Evolutionary conservation across 1,140 invertebrate genomes (phyloP), one percentile per base, ranked within the genome.

Genomic region (Diuraphis noxia): DNA sequence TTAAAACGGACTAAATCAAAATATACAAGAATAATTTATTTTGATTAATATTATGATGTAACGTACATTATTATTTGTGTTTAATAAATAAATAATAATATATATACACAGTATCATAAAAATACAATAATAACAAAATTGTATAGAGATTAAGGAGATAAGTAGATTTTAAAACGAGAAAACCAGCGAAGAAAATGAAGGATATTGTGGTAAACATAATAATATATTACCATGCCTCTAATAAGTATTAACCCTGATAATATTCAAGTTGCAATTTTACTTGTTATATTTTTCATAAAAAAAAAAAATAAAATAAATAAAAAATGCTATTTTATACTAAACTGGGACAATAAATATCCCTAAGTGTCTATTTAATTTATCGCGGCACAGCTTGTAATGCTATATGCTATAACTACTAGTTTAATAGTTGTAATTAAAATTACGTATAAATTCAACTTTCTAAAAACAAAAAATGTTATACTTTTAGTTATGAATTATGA

Each of bases 341-440:
- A 72, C 13, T 10, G 56, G 34, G 5, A 72, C n/a, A 72, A n/a
- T 72, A 30, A 63, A 63, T 30, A 63, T 63, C 30, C 9, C 10
- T 63, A 72, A n/a, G n/a, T 72, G 6, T 13, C 30, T 72, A 72
- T 21, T 72, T 72, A 72, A 72, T 72, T 72, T 72, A n/a, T 72
- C 56, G 56, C 13, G 4, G 56, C 13, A 1, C 30, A 72, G 56
- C 30, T 23, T n/a, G n/a, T 25, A 63, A 30, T n/a, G 30, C 0
- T 63, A 72, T 72, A 72, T 72, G n/a, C 30, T 17, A n/a, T 13
- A 17, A 72, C 19, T 49, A 72, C 56, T n/a, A 72, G 30, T 72
- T 72, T 72, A 72, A 72, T 72, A 72, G 56, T 72, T n/a, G 79
- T 40, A 82, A 82, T 82, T 82, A 82, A 82, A 38, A 82, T 25